Conservation (phyloP, 2,888 invertebrate species). For the Cyclophora punctaria region DNA sequence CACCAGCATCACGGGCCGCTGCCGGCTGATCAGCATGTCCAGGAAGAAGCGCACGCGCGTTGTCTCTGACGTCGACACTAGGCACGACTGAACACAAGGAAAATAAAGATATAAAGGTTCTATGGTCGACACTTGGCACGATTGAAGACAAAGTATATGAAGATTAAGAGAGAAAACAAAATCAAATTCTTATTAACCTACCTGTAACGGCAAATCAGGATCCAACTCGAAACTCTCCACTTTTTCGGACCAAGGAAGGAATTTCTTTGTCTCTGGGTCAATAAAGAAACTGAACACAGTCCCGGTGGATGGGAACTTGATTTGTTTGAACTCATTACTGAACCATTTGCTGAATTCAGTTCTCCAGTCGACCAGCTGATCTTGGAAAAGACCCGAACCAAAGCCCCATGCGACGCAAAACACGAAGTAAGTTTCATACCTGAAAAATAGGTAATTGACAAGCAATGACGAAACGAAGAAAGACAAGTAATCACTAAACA, state of each 20-base stretch:
- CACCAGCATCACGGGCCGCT: conserved; percentile 92
- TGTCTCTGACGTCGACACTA: conserved; percentile 94
- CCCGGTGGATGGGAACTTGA: conserved; percentile 89
- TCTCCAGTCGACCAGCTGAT: conserved; percentile 92
- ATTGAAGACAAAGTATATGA: too few relatives aligned
- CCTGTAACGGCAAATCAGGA: conserved; percentile 90
- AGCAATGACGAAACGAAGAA: not conserved
- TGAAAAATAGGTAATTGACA: conserved; percentile 20
- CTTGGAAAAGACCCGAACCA: conserved; percentile 93
- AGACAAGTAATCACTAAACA: not conserved
- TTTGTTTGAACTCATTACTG: conserved; percentile 90
- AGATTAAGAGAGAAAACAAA: too few relatives aligned
- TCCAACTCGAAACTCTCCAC: conserved; percentile 88
- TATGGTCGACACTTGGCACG: not conserved
- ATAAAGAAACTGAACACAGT: conserved; percentile 94
- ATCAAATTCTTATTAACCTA: conserved; percentile 31
- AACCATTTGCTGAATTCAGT: conserved; percentile 98
- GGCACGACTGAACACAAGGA: conserved; percentile 74
- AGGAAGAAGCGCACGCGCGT: conserved; percentile 90
- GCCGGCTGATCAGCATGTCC: conserved; percentile 84
- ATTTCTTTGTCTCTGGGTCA: conserved; percentile 88
- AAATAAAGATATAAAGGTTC: conserved; percentile 3
- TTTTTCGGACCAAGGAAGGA: conserved; percentile 90
- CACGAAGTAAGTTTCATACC: conserved; percentile 94
- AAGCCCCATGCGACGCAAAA: conserved; percentile 95